A percentile compares a stretch with the other conserved stretches of the same genome.
phyloP scores from a whole-genome alignment of 2,113 vertebrate genomes.

The Onychostruthus taczanowskii region DNA sequence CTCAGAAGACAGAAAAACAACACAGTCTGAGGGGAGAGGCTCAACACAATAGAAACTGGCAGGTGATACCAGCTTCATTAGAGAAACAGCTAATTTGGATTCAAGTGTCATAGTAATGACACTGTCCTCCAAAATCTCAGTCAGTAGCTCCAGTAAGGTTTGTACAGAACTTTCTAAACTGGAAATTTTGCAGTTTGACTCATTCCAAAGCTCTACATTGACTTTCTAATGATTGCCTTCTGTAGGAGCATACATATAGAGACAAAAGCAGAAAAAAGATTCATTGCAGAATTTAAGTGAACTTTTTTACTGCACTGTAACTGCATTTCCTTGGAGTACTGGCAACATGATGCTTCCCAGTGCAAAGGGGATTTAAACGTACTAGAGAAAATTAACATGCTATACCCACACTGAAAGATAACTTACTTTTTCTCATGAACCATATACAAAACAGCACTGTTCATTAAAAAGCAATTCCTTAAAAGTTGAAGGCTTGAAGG shows the following conservation, averaged over 20 bases:
- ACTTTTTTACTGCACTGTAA: neutral
- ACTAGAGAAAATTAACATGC: neutral
- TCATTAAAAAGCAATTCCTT: neutral
- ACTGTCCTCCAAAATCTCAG: neutral
- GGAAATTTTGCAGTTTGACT: neutral
- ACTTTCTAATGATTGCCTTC: neutral
- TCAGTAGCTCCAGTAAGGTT: neutral
- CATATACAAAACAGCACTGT: neutral
- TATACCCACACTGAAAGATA: neutral
- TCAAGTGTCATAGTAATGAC: neutral
- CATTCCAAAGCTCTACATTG: neutral
- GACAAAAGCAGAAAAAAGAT: neutral
- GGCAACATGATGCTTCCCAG: neutral
- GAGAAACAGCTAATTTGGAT: neutral
- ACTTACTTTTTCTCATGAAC: neutral
- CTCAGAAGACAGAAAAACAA: neutral
- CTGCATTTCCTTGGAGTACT: neutral
- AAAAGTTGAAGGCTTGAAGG: neutral
- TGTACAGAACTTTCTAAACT: neutral
- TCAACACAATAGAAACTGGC: neutral
- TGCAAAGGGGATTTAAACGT: neutral
- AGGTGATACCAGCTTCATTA: neutral
- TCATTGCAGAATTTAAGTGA: neutral
- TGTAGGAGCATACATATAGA: neutral
- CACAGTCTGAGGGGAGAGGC: neutral